Conservation (phyloP, 2,888 invertebrate species). For the Anthophora plumipes region DNA sequence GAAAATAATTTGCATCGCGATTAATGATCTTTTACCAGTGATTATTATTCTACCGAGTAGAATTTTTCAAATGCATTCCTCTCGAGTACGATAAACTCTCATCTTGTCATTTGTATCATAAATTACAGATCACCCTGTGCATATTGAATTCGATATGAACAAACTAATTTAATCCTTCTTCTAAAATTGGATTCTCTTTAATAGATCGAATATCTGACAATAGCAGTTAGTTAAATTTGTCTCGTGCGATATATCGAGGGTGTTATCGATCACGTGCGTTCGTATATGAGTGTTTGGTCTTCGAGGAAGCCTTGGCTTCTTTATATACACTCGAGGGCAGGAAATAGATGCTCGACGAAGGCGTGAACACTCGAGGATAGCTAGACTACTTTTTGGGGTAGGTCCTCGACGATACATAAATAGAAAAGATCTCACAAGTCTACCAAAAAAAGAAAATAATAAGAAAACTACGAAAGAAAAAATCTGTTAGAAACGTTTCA, state of each 20-base stretch:
- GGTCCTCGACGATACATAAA: background rate
- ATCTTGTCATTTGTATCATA: too few species aligned
- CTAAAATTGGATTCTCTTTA: background rate
- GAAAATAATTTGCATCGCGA: too few species aligned
- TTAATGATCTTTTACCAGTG: too few species aligned
- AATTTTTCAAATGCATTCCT: too few species aligned
- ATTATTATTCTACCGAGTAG: too few species aligned
- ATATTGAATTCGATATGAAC: too few species aligned
- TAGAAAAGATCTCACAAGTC: background rate
- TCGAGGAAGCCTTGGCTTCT: background rate
- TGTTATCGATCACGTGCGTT: background rate
- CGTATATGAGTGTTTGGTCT: background rate
- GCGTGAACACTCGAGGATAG: conserved; percentile 18
- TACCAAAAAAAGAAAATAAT: background rate
- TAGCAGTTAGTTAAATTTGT: background rate
- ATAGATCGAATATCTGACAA: conserved; percentile 1
- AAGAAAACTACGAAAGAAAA: too few species aligned
- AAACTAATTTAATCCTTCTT: background rate
- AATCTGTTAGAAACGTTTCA: background rate
- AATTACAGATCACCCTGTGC: too few species aligned
- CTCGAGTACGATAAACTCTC: too few species aligned
- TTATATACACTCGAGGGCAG: background rate
- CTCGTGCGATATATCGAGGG: background rate
- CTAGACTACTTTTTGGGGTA: background rate
- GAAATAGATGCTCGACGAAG: conserved; percentile 21